These are phyloP conservation scores for Bergia puertoricense DNA, from an alignment of 92 coral and sea anemone species.

Conservation along the genomic window DNA sequence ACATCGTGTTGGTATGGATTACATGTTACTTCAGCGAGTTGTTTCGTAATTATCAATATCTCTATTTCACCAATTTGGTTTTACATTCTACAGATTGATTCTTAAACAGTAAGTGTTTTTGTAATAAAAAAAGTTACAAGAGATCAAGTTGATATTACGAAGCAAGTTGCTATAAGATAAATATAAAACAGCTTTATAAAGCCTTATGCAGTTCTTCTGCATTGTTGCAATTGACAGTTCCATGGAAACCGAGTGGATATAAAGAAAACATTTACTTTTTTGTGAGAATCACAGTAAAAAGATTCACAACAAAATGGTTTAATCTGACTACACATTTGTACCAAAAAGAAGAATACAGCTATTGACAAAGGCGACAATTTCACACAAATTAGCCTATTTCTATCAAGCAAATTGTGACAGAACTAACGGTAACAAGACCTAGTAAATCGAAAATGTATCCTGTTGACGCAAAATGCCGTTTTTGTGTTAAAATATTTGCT, in stretches of 20 bases:
- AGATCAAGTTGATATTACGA: conserved; percentile 14
- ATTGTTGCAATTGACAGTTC: conserved; percentile 39
- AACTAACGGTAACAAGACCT: background rate
- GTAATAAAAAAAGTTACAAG: background rate
- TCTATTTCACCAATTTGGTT: background rate
- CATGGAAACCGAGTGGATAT: conserved; percentile 53
- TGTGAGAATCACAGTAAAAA: conserved; percentile 51
- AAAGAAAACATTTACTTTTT: conserved; percentile 50
- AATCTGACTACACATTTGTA: conserved; percentile 49
- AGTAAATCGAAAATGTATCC: conserved; percentile 5
- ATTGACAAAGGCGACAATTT: conserved; percentile 57
- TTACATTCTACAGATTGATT: background rate
- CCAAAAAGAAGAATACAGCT: conserved; percentile 51
- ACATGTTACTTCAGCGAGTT: too few species aligned
- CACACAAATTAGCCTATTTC: conserved; percentile 40
- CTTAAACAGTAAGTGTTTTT: background rate
- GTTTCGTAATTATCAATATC: too few species aligned
- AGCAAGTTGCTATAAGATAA: background rate
- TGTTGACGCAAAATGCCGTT: conserved; percentile 35
- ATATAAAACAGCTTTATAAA: conserved; percentile 3
- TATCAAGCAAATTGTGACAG: conserved; percentile 38
- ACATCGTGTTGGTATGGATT: background rate
- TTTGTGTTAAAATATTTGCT: conserved; percentile 52
- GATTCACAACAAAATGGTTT: conserved; percentile 58
- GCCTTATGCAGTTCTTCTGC: conserved; percentile 21